phyloP scores from a whole-genome alignment of 1,140 invertebrate genomes.

The Diploscapter pachys region DNA sequence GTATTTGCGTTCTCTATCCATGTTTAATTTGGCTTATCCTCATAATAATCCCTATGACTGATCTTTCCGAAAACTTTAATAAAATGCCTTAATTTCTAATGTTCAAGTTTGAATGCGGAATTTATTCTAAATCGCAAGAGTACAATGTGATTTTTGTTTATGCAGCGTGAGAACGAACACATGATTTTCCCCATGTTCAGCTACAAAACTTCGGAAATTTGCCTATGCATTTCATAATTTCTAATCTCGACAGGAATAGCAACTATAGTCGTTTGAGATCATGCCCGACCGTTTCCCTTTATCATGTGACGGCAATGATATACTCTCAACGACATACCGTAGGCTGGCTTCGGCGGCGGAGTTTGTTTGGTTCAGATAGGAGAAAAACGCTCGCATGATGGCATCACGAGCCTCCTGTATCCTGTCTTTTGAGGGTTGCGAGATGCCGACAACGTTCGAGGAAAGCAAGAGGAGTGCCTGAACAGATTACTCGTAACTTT shows the following conservation, averaged over 20 bases:
- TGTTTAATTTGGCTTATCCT: too few species aligned
- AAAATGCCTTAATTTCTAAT: too few species aligned
- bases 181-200: background rate
- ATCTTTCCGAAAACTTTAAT: too few species aligned
- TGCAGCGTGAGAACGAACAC: too few species aligned
- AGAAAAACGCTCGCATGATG: constrained; percentile 48
- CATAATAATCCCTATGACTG: too few species aligned
- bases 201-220: background rate
- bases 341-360: constrained; percentile 41
- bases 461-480: constrained; percentile 41
- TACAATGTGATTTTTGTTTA: too few species aligned
- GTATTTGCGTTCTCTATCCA: too few species aligned
- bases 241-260: background rate
- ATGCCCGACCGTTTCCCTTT: background rate
- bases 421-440: constrained; percentile 36
- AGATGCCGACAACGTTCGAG: constrained; percentile 44
- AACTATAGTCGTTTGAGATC: background rate
- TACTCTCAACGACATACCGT: background rate
- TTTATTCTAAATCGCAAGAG: too few species aligned
- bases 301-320: too few species aligned
- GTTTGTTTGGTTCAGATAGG: constrained; percentile 36
- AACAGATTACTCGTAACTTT: background rate
- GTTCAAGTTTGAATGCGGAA: too few species aligned
- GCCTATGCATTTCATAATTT: background rate
- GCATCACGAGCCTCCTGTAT: constrained; percentile 47